Evolutionary conservation across 2,888 invertebrate genomes (phyloP).

Genomic region (Shargacucullia verbasci): DNA sequence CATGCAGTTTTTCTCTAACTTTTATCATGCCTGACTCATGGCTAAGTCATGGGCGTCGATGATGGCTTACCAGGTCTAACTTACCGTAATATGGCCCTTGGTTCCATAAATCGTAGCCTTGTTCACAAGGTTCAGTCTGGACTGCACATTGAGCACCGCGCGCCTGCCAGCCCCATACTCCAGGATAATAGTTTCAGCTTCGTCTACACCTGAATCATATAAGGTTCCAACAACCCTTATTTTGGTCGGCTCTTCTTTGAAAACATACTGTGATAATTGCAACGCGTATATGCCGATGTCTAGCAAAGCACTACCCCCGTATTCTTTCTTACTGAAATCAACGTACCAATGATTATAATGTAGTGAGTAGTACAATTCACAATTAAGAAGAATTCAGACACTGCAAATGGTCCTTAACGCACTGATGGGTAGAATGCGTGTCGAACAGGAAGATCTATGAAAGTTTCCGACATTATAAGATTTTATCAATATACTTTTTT

Average conservation of each 20-base stretch:
- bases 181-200: conserved; percentile 89
- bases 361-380: no score
- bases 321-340: conserved; percentile 88
- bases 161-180: conserved; percentile 90
- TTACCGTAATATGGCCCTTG: conserved; percentile 90
- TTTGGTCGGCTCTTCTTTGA: conserved; percentile 91
- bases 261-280: conserved; percentile 92
- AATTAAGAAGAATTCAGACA: no score
- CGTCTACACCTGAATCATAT: conserved; percentile 92
- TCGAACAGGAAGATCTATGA: no score
- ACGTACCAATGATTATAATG: no score
- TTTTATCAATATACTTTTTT: no score
- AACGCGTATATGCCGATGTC: conserved; percentile 95
- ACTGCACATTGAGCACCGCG: conserved; percentile 89
- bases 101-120: conserved; percentile 91
- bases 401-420: no score
- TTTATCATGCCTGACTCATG: no score
- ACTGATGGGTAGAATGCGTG: no score
- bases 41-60: no score
- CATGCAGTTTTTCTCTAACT: no score
- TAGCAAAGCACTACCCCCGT: conserved; percentile 94
- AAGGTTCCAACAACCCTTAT: conserved; percentile 92
- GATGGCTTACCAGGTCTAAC: not conserved
- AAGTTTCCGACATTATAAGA: no score
- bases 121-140: conserved; percentile 86